Conservation (phyloP, 2,888 invertebrate genomes). For the Drosophila austrosaltans region DNA sequence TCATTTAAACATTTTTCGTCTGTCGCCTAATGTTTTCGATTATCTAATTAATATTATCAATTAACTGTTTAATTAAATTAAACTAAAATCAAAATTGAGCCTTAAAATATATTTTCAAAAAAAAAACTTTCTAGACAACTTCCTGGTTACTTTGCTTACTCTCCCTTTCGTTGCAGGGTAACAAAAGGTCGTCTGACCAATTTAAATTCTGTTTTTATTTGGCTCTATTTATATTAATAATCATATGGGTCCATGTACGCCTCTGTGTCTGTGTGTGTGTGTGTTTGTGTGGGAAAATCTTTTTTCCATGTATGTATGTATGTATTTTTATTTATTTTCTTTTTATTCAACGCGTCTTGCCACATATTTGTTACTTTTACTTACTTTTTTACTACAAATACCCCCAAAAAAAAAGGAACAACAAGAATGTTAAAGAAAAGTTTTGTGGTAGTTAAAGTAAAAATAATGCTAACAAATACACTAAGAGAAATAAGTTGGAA, state of each 20-base stretch:
- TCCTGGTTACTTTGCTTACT: no score
- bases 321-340: constrained; percentile 62
- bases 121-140: no score
- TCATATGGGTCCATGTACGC: constrained; percentile 26
- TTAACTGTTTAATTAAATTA: no score
- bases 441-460: constrained; percentile 47
- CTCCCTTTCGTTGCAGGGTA: not conserved
- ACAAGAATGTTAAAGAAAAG: constrained; percentile 39
- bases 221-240: constrained; percentile 72
- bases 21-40: no score
- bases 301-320: constrained; percentile 20
- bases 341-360: constrained; percentile 58
- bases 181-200: not conserved
- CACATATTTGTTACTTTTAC: constrained; percentile 61
- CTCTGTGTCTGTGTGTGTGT: constrained; percentile 12
- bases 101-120: no score
- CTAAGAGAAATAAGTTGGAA: not conserved
- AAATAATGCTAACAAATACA: constrained; percentile 10
- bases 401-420: constrained; percentile 39
- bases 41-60: no score
- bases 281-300: constrained; percentile 13
- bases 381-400: constrained; percentile 48
- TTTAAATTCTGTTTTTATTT: constrained; percentile 22
- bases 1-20: no score
- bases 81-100: no score